Percentiles rank a stretch among this genome's conserved stretches.
Evolutionary conservation across 2,888 invertebrate species (phyloP).

Genomic region (Drosophila colorata): DNA sequence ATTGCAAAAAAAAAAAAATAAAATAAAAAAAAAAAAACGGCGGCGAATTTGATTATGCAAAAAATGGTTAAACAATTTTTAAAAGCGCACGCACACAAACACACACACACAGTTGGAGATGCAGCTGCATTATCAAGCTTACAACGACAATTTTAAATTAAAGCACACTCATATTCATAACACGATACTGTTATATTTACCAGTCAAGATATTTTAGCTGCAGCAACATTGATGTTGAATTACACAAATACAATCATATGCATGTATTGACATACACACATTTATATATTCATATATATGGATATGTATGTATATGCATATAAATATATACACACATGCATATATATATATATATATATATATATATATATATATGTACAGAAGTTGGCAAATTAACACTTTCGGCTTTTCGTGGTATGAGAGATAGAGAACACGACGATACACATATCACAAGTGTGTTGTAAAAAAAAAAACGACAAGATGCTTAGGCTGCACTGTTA

Average conservation of each 20-base stretch:
- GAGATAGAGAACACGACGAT: slow-evolving; percentile 22
- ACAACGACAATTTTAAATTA: slow-evolving; percentile 25
- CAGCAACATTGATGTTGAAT: slow-evolving; percentile 41
- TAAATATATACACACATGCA: slow-evolving; percentile 11
- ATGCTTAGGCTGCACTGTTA: slow-evolving; percentile 11
- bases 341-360: slow-evolving; percentile 6
- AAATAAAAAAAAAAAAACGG: too few species aligned
- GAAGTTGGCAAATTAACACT: slow-evolving; percentile 63
- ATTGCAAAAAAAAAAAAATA: slow-evolving; percentile 29
- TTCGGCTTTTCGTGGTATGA: slow-evolving; percentile 40
- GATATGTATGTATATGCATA: slow-evolving; percentile 1
- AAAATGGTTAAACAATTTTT: slow-evolving; percentile 49
- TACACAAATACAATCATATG: slow-evolving; percentile 32
- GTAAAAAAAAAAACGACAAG: slow-evolving; percentile 9
- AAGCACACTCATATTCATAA: slow-evolving; percentile 9
- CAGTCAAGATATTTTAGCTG: slow-evolving; percentile 26
- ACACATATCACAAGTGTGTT: slow-evolving; percentile 26
- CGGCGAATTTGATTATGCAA: slow-evolving; percentile 64
- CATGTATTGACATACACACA: slow-evolving; percentile 19
- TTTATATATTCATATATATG: slow-evolving; percentile 13
- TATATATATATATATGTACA: slow-evolving; percentile 35
- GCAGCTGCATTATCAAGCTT: slow-evolving; percentile 32
- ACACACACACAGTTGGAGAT: slow-evolving; percentile 10
- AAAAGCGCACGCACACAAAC: slow-evolving; percentile 3
- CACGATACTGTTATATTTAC: slow-evolving; percentile 31